phyloP scores from a whole-genome alignment of 2,797 vertebrate genomes.

The Petrocephalus sullivani region DNA sequence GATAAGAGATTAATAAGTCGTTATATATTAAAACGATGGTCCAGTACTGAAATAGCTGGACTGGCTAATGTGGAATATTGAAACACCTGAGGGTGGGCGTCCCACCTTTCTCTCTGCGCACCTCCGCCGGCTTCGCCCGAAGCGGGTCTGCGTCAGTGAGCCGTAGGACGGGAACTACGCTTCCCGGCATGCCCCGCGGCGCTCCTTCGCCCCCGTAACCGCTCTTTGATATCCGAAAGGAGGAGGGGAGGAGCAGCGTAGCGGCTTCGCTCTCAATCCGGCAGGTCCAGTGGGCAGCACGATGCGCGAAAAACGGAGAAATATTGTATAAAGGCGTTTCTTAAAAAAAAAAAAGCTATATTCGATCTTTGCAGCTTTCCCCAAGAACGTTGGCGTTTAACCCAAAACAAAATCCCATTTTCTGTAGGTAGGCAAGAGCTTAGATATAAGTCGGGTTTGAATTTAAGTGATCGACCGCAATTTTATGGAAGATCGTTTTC shows the following conservation, averaged over 20 bases:
- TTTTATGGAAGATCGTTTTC: constrained; percentile 35
- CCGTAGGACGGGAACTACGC: constrained; percentile 42
- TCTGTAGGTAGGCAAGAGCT: neutral
- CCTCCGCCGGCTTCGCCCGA: neutral
- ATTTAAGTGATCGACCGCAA: constrained; percentile 34
- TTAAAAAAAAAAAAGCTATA: neutral
- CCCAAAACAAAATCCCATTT: neutral
- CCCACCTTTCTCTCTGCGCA: neutral
- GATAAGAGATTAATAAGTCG: neutral
- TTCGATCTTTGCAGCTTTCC: neutral
- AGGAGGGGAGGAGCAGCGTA: constrained; percentile 36
- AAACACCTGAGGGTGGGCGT: neutral
- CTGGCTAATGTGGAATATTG: neutral
- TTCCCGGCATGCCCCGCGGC: constrained; percentile 49
- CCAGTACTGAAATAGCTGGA: neutral
- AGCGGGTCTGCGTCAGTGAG: neutral
- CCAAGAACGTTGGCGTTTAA: neutral
- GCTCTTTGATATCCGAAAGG: constrained; percentile 42
- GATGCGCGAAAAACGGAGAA: neutral
- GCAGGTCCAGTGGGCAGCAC: constrained; percentile 28
- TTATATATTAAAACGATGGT: neutral
- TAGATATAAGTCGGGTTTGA: constrained; percentile 33
- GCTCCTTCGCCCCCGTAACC: constrained; percentile 25
- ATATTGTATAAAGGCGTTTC: neutral
- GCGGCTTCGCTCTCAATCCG: constrained; percentile 34